Evolutionary conservation across 1,140 invertebrate genomes (phyloP).

Genomic region (Atta colombica): DNA sequence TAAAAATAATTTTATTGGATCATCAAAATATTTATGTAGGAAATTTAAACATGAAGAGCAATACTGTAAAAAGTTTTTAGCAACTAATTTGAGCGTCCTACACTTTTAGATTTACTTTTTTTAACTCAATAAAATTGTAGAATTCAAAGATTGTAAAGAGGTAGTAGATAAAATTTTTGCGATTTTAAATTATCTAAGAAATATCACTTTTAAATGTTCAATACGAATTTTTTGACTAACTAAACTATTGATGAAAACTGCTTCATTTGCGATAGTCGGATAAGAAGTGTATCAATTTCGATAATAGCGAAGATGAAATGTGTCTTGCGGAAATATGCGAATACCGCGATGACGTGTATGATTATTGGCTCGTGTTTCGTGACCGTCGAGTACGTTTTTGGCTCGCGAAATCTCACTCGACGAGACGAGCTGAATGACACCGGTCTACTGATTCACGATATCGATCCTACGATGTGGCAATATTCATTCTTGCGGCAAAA

Average conservation of each 20-base stretch:
- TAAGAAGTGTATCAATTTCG: not conserved
- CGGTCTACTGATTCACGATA: slow-evolving; percentile 1
- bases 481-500: slow-evolving; percentile 10
- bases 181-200: not conserved
- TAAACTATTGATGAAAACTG: too few relatives aligned
- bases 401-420: not conserved
- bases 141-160: not conserved
- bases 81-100: too few relatives aligned
- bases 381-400: slow-evolving; percentile 16
- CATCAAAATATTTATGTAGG: too few relatives aligned
- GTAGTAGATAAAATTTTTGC: not conserved
- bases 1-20: too few relatives aligned
- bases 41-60: too few relatives aligned
- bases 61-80: too few relatives aligned
- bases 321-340: not conserved
- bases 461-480: not conserved
- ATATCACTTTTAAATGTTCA: not conserved
- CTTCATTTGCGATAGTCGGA: not conserved
- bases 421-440: slow-evolving; percentile 6
- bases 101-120: too few relatives aligned
- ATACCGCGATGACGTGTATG: not conserved
- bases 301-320: not conserved
- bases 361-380: slow-evolving; percentile 56
- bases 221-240: not conserved
- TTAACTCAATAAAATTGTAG: too few relatives aligned